Conservation (phyloP, 2,797 vertebrate genomes). For the Champsocephalus gunnari region DNA sequence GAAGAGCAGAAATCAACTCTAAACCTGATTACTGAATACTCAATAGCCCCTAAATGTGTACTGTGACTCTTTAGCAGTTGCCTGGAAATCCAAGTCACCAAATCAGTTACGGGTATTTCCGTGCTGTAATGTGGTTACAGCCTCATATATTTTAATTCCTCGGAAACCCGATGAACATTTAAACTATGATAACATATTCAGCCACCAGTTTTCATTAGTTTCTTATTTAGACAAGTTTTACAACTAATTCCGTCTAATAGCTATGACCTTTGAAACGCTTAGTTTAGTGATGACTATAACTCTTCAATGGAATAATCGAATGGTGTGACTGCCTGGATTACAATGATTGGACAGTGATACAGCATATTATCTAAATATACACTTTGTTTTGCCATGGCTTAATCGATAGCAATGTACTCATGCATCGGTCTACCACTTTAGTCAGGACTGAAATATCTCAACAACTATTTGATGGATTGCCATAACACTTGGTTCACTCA, state of each 20-base stretch:
- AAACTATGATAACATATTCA: conserved; percentile 33
- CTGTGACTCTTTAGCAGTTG: conserved; percentile 37
- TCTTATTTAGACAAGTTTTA: conserved; percentile 9
- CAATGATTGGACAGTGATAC: neutral
- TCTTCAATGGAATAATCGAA: neutral
- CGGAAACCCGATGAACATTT: conserved; percentile 11
- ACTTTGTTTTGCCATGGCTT: neutral
- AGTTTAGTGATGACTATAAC: neutral
- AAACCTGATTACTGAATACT: conserved; percentile 46
- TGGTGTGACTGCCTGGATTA: neutral
- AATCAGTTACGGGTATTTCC: conserved; percentile 15
- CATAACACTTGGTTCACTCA: neutral
- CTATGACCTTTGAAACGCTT: neutral
- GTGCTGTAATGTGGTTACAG: conserved; percentile 35
- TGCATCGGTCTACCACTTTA: neutral
- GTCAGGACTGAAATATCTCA: conserved; percentile 2
- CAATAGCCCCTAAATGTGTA: conserved; percentile 50
- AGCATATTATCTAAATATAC: neutral
- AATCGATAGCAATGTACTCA: too few species aligned
- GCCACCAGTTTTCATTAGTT: conserved; percentile 17
- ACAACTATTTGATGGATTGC: neutral
- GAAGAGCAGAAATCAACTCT: conserved; percentile 64
- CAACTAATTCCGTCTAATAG: conserved; percentile 6
- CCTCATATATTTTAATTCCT: conserved; percentile 1
- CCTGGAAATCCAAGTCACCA: conserved; percentile 38